These are phyloP conservation scores for Sparidentex hasta DNA, from an alignment of 2,797 vertebrate species.

Conservation along the genomic window DNA sequence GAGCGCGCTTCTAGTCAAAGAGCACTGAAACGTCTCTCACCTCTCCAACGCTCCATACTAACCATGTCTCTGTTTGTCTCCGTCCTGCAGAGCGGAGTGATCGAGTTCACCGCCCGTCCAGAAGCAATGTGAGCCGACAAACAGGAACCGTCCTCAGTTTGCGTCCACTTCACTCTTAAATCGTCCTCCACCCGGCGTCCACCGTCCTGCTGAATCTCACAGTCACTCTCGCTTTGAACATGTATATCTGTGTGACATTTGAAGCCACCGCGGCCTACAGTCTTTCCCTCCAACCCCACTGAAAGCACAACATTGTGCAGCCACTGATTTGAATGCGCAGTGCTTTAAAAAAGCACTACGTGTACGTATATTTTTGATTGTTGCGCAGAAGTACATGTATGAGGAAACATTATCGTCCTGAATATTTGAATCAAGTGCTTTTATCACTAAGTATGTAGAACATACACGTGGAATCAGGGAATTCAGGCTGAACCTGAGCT, in stretches of 20 bases:
- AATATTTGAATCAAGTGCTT: slow-evolving; percentile 37
- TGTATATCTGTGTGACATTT: not conserved
- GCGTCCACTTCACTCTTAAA: not conserved
- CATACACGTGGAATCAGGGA: slow-evolving; percentile 11
- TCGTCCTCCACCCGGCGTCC: not conserved
- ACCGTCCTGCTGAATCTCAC: not conserved
- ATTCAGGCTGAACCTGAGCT: slow-evolving; percentile 6
- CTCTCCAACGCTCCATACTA: not conserved
- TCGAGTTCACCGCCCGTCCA: slow-evolving; percentile 58
- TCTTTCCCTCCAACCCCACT: slow-evolving; percentile 15
- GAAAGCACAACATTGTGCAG: slow-evolving; percentile 20
- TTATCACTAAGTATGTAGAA: slow-evolving; percentile 7
- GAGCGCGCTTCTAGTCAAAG: not conserved
- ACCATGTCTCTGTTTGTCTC: slow-evolving; percentile 34
- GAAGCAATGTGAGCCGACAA: slow-evolving; percentile 49
- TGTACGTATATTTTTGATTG: slow-evolving; percentile 29
- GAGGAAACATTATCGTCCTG: not conserved
- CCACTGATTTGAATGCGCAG: not conserved
- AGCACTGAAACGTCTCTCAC: slow-evolving; percentile 10
- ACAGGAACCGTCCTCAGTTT: not conserved
- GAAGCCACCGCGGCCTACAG: slow-evolving; percentile 7
- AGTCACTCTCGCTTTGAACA: slow-evolving; percentile 8
- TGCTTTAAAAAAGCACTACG: not conserved
- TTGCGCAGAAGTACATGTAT: slow-evolving; percentile 1
- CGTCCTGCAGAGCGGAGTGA: slow-evolving; percentile 63